These are phyloP conservation scores for Furnarius figulus DNA, from an alignment of 2,113 vertebrate genomes.

Conservation along the genomic window DNA sequence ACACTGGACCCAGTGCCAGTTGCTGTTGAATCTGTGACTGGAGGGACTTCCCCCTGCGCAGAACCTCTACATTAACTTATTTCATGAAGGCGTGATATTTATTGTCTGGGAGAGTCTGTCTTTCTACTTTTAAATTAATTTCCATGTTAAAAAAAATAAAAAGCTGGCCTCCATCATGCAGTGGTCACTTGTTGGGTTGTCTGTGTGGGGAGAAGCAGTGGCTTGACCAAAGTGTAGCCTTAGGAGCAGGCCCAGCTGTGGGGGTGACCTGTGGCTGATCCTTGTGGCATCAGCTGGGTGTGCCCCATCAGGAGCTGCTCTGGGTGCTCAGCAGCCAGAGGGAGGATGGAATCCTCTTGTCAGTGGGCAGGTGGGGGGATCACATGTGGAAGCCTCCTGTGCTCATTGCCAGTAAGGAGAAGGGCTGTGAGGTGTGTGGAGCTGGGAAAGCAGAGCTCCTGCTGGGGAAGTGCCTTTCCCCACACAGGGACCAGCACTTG, in stretches of 20 bases:
- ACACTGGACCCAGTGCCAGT: background rate
- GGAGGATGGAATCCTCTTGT: background rate
- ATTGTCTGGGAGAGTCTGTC: conserved; percentile 67
- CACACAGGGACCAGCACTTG: rapidly evolving
- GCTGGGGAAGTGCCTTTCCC: background rate
- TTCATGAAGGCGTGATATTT: conserved; percentile 76
- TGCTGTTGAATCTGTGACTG: conserved; percentile 39
- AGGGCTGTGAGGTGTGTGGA: background rate
- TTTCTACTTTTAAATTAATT: conserved; percentile 63
- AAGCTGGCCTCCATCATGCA: conserved; percentile 18
- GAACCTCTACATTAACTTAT: conserved; percentile 77
- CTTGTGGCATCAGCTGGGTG: rapidly evolving
- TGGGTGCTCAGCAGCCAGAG: background rate
- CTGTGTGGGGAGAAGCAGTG: background rate
- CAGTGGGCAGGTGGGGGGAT: background rate
- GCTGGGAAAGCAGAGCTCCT: background rate
- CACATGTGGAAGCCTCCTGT: background rate
- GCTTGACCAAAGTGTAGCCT: background rate
- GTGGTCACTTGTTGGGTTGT: conserved; percentile 17
- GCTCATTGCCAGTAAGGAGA: background rate
- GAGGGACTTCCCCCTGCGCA: conserved; percentile 4
- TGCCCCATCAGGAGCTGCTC: background rate
- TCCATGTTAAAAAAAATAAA: conserved; percentile 31
- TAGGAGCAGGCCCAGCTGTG: background rate
- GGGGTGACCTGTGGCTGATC: background rate